Evolutionary conservation across 2,888 invertebrate species (phyloP).

Genomic region (Trichopoda pennipes): DNA sequence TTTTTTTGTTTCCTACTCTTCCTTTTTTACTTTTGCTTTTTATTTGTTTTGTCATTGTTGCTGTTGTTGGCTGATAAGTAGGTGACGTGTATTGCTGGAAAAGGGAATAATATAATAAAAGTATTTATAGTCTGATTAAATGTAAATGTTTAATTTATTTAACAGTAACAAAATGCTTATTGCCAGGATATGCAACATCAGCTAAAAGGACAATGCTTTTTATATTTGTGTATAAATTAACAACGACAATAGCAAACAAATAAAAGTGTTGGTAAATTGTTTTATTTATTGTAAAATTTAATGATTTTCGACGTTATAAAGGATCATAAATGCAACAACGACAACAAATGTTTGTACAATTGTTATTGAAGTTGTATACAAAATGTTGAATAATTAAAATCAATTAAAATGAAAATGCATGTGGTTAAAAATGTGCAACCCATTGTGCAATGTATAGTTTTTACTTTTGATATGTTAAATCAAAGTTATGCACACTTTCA

Average conservation of each 20-base stretch:
- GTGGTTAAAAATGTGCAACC: constrained; percentile 24
- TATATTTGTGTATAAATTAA: constrained; percentile 34
- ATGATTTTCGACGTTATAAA: constrained; percentile 32
- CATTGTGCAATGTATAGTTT: background rate
- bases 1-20: background rate
- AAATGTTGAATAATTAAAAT: constrained; percentile 59
- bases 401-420: constrained; percentile 48
- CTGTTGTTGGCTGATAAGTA: constrained; percentile 40
- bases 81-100: constrained; percentile 40
- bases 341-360: constrained; percentile 3
- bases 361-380: background rate
- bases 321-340: constrained; percentile 31
- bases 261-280: constrained; percentile 48
- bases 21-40: background rate
- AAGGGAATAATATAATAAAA: constrained; percentile 54
- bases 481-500: too few species aligned
- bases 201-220: constrained; percentile 49
- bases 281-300: constrained; percentile 50
- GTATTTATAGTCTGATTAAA: constrained; percentile 61
- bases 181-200: constrained; percentile 3
- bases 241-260: constrained; percentile 42
- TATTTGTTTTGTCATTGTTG: background rate
- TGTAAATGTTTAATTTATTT: constrained; percentile 55
- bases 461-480: too few species aligned
- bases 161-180: constrained; percentile 33